Evolutionary conservation across 2,113 vertebrate genomes (phyloP), one percentile per base, ranked within the genome.

Genomic region (Chrysemys picta): DNA sequence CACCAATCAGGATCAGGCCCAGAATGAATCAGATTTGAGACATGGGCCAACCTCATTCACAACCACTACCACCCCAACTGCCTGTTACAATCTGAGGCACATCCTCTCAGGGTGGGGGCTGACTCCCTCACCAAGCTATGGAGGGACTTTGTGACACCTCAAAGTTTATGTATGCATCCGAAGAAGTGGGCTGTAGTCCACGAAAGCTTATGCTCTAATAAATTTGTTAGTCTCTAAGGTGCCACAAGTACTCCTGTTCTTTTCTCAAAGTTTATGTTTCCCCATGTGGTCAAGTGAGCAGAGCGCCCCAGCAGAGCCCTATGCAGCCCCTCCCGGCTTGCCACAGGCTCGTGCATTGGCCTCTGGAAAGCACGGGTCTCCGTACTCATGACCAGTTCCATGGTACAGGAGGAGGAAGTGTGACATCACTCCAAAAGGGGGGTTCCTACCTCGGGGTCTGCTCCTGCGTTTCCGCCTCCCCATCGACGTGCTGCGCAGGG

Each of bases 391-490:
- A 50, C 42, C 42, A n/a, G 49, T 65, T 1, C 19, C 56, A 54
- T 11, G 27, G 27, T 8, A 9, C 0, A 0, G 0, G 87, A 29
- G 21, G n/a, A 22, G 27, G 47, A 50, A 11, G 78, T 38, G 53
- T 1, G 25, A 82, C 38, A 54, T 59, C 8, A n/a, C 19, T 1
- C 3, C 31, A 17, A 52, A 52, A 12, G 14, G 12, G 2, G 8
- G 24, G 56, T 54, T 85, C 97, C 85, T 98, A 99, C 99, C 99
- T 99, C 99, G 98, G 88, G 98, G 98, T 84, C 98, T 98, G 97
- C 97, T 99, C 83, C 98, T 98, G 86, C 98, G 98, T 97, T 99
- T 99, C 96, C 99, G 98, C 82, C 99, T 98, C 94, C 99, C 98
- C 62, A 98, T 98, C 0, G 99, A 99, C 0, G 98, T 94, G 97